phyloP scores from a whole-genome alignment of 2,888 invertebrate species.

The Ditula angustiorana region DNA sequence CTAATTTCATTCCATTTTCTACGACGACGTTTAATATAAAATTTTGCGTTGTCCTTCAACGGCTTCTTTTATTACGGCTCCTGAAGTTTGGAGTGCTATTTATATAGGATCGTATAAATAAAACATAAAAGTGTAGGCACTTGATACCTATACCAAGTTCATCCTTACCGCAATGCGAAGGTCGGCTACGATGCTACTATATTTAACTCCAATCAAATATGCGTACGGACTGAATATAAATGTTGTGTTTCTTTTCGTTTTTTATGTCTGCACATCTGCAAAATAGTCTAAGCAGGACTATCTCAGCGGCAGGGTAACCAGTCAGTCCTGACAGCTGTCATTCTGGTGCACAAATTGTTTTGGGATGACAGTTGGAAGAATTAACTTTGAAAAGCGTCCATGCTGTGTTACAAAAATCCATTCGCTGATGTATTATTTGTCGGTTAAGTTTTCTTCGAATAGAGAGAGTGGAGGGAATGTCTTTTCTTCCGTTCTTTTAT shows the following conservation, averaged over 20 bases:
- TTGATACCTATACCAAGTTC: conserved; percentile 39
- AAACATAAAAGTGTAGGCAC: conserved; percentile 3
- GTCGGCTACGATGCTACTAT: conserved; percentile 53
- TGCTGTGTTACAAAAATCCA: too few relatives aligned
- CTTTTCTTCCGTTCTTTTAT: too few relatives aligned
- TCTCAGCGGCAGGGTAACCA: too few relatives aligned
- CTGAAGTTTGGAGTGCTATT: conserved; percentile 5
- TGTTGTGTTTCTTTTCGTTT: neutral
- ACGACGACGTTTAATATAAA: conserved; percentile 17
- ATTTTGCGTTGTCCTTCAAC: conserved; percentile 9
- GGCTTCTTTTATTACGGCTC: conserved; percentile 6
- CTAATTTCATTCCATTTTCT: conserved; percentile 10
- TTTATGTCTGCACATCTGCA: neutral
- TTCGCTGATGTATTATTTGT: too few relatives aligned
- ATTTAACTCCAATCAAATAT: conserved; percentile 38
- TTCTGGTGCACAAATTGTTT: too few relatives aligned
- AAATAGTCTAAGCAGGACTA: neutral
- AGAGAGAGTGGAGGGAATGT: too few relatives aligned
- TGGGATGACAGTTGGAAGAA: too few relatives aligned
- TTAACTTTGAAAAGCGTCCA: too few relatives aligned
- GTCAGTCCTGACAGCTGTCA: too few relatives aligned
- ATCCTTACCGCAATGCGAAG: conserved; percentile 55
- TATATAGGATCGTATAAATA: conserved; percentile 28
- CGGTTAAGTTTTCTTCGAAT: too few relatives aligned
- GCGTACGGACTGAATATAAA: conserved; percentile 4